Base-by-base conservation (phyloP, 2,888 invertebrate species). In the Monoplex corrugatus region DNA sequence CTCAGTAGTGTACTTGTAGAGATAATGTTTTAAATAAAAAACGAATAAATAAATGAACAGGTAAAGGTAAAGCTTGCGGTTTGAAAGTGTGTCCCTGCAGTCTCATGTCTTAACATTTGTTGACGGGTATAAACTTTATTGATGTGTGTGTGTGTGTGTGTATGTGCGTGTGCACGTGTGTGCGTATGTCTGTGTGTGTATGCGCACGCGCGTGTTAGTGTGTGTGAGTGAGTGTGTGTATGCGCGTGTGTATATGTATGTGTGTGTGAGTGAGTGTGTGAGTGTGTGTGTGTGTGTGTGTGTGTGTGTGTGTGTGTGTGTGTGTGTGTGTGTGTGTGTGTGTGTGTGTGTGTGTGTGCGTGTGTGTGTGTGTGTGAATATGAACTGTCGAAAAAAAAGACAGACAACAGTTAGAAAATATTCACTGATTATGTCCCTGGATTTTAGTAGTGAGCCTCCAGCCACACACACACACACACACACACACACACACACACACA, bases 281-380 rank as follows among this genome's bases (percentile, higher is more conserved):
- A 16, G 75, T 75, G 75, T 75, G 75, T 75, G 75, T 75, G 75
- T 75, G 75, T 75, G 75, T 75, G 75, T 75, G 75, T 75, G 75
- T 75, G 75, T 75, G 75, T 75, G 75, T 75, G 75, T 75, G 75
- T 75, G 75, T 75, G 75, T 75, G 75, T 75, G 75, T 75, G 75
- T 75, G 75, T 75, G 75, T 75, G 10, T 75, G 75, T 75, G 75
- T 28, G 75, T 75, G 75, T 28, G 75, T 75, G 75, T 28, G 75
- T 75, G 75, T 28, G 75, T 75, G 75, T 28, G 75, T 75, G 75
- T 28, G 75, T 75, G 75, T 28, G 75, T 75, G 75, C 35, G 75
- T 50, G 75, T 75, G 75, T 75, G 75, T 75, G 75, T 75, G 75
- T 75, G 75, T 75, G 75, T 75, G 75, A 16, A 10, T 35, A 19